These are phyloP conservation scores for Zoanthus gigantus DNA, from an alignment of 92 coral and sea anemone genomes.

Conservation along the genomic window DNA sequence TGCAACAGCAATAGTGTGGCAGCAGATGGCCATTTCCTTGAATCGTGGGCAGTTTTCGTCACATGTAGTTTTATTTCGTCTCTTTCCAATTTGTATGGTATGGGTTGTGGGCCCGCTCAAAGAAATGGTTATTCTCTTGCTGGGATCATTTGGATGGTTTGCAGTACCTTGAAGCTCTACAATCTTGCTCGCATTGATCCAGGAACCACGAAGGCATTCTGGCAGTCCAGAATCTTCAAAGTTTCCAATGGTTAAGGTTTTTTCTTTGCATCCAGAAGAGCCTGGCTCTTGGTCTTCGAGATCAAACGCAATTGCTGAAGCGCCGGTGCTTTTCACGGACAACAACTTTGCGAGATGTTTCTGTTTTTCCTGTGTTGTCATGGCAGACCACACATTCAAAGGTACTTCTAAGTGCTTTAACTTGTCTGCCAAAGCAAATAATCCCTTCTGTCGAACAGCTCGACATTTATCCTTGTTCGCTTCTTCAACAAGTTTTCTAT, in stretches of 20 bases:
- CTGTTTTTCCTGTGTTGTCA: not conserved
- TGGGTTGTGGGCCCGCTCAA: conserved; percentile 54
- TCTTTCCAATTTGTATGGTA: conserved; percentile 58
- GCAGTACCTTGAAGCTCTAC: conserved; percentile 60
- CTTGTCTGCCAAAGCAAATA: conserved; percentile 8
- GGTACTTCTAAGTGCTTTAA: conserved; percentile 10
- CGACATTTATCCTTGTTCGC: not conserved
- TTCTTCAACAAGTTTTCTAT: not conserved
- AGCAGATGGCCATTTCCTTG: conserved; percentile 60
- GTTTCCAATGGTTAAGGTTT: not conserved
- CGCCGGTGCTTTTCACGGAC: not conserved
- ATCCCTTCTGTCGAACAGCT: conserved; percentile 4
- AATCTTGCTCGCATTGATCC: conserved; percentile 43
- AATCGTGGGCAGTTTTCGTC: conserved; percentile 59
- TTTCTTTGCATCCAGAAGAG: not conserved
- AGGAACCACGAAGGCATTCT: too few relatives aligned
- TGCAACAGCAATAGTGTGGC: conserved; percentile 64
- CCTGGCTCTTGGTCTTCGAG: not conserved
- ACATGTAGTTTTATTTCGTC: conserved; percentile 45
- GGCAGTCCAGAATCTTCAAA: not conserved
- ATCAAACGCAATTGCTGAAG: not conserved
- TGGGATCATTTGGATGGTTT: conserved; percentile 48
- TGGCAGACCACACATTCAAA: not conserved
- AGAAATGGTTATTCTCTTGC: conserved; percentile 58
- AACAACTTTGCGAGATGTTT: not conserved